Conservation (phyloP, 2,797 vertebrate species). For the Denticeps clupeoides region DNA sequence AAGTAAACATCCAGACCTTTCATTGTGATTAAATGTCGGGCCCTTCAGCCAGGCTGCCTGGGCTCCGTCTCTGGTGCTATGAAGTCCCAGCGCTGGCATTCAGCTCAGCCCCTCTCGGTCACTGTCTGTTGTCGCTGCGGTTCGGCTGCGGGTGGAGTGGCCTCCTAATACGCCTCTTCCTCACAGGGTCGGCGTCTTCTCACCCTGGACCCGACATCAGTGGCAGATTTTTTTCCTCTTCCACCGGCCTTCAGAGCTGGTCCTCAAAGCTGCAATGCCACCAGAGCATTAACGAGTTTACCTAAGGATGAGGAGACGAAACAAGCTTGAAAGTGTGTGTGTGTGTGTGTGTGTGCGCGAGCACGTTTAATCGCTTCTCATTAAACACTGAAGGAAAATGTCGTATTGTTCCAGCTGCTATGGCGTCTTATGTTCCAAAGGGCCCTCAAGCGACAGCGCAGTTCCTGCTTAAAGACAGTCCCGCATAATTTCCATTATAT, state of each 20-base stretch:
- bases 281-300: background rate
- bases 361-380: background rate
- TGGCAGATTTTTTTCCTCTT: background rate
- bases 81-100: conserved; percentile 36
- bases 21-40: background rate
- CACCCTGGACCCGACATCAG: conserved; percentile 15
- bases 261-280: background rate
- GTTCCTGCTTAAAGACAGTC: conserved; percentile 8
- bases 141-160: conserved; percentile 33
- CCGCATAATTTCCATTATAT: conserved; percentile 3
- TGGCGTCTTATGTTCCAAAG: background rate
- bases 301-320: background rate
- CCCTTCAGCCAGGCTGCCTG: background rate
- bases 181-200: conserved; percentile 24
- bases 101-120: conserved; percentile 35
- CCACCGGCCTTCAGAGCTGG: background rate
- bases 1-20: conserved; percentile 3
- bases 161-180: background rate
- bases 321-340: background rate
- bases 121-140: conserved; percentile 44
- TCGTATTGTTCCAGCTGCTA: background rate
- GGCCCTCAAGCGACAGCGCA: background rate
- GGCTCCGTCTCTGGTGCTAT: conserved; percentile 12
- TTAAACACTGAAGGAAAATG: background rate
- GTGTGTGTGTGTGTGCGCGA: too few relatives aligned